Evolutionary conservation across 2,113 vertebrate species (phyloP).

Genomic region (Cricetomys ansorgei): DNA sequence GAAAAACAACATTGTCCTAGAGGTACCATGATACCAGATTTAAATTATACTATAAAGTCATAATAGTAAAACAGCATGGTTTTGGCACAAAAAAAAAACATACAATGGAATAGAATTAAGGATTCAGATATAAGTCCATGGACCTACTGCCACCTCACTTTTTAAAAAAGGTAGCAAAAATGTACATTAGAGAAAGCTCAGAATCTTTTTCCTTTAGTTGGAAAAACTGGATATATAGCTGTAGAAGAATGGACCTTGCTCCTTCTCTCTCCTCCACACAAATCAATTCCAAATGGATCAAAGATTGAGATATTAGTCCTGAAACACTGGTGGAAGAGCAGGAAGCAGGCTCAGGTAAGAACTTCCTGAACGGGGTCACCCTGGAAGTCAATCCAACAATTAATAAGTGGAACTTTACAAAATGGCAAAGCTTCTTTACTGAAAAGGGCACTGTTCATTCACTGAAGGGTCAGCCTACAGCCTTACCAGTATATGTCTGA

Average conservation of each 20-base stretch:
- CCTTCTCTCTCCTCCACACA: too few species aligned
- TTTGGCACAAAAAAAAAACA: background rate
- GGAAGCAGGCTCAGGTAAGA: background rate
- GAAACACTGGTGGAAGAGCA: background rate
- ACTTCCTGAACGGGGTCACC: background rate
- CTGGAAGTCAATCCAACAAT: background rate
- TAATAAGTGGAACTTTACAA: background rate
- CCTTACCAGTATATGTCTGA: background rate
- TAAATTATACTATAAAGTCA: background rate
- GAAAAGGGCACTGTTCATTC: background rate
- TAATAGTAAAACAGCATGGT: background rate
- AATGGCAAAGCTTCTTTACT: background rate
- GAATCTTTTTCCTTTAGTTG: background rate
- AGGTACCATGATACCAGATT: background rate
- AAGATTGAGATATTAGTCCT: too few species aligned
- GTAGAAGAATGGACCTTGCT: too few species aligned
- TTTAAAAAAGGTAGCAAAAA: background rate
- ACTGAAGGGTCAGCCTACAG: background rate
- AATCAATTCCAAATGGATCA: too few species aligned
- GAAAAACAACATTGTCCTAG: background rate
- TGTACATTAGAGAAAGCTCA: background rate
- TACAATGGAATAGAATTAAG: background rate
- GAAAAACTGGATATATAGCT: background rate
- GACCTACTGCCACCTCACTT: background rate
- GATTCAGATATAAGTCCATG: background rate